phyloP scores from a whole-genome alignment of 1,140 invertebrate genomes.

The Lucilia sericata region DNA sequence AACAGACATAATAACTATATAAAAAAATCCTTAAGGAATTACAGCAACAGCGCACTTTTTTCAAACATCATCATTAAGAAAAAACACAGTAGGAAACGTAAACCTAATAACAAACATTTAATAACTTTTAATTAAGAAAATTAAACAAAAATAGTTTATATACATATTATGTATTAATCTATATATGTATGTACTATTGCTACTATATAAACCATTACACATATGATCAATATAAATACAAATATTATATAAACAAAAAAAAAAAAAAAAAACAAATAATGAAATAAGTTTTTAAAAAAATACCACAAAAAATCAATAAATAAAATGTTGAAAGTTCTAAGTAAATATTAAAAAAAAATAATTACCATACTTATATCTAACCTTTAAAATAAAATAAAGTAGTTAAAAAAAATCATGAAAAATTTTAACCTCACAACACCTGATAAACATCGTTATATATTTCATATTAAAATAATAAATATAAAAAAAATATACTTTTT shows the following conservation, averaged over 20 bases:
- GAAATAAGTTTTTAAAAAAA: constrained; percentile 33
- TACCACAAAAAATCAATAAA: constrained; percentile 19
- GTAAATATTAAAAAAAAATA: constrained; percentile 34
- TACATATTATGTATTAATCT: constrained; percentile 40
- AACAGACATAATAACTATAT: no score
- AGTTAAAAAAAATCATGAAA: constrained; percentile 41
- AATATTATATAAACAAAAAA: constrained; percentile 37
- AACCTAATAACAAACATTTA: constrained; percentile 32
- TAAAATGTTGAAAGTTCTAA: constrained; percentile 41
- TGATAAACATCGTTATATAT: constrained; percentile 43
- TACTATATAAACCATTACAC: constrained; percentile 39
- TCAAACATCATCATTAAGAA: neutral
- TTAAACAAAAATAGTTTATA: constrained; percentile 38
- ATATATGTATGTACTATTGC: constrained; percentile 42
- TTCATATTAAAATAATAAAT: constrained; percentile 42
- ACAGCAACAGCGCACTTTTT: constrained; percentile 23
- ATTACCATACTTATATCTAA: constrained; percentile 7
- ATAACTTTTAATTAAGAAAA: constrained; percentile 28
- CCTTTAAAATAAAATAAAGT: constrained; percentile 28
- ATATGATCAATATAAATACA: constrained; percentile 35
- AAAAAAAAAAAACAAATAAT: neutral
- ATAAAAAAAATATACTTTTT: constrained; percentile 42
- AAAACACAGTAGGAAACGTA: constrained; percentile 31
- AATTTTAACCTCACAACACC: constrained; percentile 38
- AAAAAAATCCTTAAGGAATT: neutral